Base-by-base conservation (phyloP, 2,113 vertebrate genomes). In the Parotia lawesii region DNA sequence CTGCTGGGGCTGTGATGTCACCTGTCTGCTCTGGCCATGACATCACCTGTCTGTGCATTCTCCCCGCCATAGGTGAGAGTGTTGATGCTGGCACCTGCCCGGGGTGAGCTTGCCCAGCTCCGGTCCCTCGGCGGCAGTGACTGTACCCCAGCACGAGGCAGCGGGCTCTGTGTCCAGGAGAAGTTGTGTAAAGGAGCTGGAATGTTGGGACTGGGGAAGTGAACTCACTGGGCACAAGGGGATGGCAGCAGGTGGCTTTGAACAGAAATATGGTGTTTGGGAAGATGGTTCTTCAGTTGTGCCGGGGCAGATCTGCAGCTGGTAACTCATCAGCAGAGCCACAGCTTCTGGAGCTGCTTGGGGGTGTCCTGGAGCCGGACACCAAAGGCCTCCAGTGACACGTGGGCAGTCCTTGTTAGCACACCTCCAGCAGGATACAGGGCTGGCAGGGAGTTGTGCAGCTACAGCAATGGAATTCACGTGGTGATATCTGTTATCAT, bases 71-170 rank as follows among this genome's bases (percentile, higher is more conserved):
- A 0, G 38, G 31, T 28, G 23, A 6, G 15, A n/a, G 45, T 12
- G 58, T 33, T 47, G 84, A 1, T 77, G 74, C 48, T 69, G 83
- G 56, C 42, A 48, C 38, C 57, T 65, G 88, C 71, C 3, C 0
- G 17, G 75, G 40, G 5, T 66, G 71, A 79, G 48, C 37, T 22
- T 6, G 60, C 14, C 4, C 38, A 3, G 7, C 69, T 50, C 7
- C 0, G 5, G 28, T 74, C 56, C 51, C 38, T 48, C 0, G 0
- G 53, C 0, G 1, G 47, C 47, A 21, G 0, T 25, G 69, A 1
- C 19, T 33, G 72, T 11, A 5, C 27, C 50, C 35, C 37, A 7
- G 0, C 3, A 0, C 1, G 6, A 27, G 58, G 58, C 66, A 38
- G 21, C 0, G 0, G 12, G 35, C 45, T 67, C 47, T 40, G 45